Evolutionary conservation across 2,888 invertebrate species (phyloP).

Genomic region (Pammene fasciana): DNA sequence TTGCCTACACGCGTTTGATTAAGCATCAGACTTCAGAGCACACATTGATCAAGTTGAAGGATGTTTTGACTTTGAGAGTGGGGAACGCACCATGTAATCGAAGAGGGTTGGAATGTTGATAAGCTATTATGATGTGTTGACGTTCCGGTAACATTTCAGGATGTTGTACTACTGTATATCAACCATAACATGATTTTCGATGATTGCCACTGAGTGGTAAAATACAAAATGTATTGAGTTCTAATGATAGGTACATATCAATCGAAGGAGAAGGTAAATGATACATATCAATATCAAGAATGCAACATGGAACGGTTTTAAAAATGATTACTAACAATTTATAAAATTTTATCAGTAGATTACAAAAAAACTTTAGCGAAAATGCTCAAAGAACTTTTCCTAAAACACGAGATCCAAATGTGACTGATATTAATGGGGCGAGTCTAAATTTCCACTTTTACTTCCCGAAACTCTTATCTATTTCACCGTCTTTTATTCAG

Average conservation of each 20-base stretch:
- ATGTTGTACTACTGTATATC: too few relatives aligned
- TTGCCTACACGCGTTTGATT: conserved; percentile 49
- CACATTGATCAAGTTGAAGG: conserved; percentile 44
- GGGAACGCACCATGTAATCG: neutral
- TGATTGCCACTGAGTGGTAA: too few relatives aligned
- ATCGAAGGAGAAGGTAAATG: too few relatives aligned
- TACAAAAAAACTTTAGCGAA: conserved; percentile 49
- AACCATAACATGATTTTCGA: too few relatives aligned
- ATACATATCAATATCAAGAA: too few relatives aligned
- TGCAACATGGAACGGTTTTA: too few relatives aligned
- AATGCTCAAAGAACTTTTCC: conserved; percentile 53
- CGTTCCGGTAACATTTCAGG: neutral
- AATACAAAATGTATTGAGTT: too few relatives aligned
- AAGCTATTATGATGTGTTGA: neutral
- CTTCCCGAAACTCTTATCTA: conserved; percentile 6
- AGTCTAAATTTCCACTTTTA: conserved; percentile 36
- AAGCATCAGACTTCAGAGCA: conserved; percentile 42
- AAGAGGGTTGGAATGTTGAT: neutral
- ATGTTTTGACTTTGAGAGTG: conserved; percentile 15
- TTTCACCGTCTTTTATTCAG: neutral
- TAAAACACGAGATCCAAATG: conserved; percentile 62
- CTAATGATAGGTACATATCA: too few relatives aligned
- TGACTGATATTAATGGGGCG: conserved; percentile 65
- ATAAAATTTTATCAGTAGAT: conserved; percentile 52
- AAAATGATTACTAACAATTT: conserved; percentile 32